Percentiles rank a stretch among this genome's conserved stretches.
Evolutionary conservation across 2,113 vertebrate genomes (phyloP).

Genomic region (Anhinga anhinga): DNA sequence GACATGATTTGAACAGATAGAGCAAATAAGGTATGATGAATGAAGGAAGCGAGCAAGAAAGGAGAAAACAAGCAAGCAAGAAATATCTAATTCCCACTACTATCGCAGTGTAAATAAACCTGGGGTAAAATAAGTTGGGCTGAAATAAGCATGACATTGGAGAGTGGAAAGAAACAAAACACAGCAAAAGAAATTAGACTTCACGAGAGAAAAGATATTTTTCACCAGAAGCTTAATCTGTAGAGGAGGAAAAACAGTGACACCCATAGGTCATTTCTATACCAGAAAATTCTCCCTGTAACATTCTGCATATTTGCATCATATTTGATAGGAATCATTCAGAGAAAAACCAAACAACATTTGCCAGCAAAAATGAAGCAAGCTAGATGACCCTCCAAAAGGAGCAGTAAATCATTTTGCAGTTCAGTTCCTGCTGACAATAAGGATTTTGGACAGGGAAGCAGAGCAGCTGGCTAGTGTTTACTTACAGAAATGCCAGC

Average conservation of each 20-base stretch:
- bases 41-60: neutral
- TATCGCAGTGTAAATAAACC: neutral
- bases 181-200: neutral
- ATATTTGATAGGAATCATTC: neutral
- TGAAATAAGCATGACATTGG: neutral
- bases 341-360: neutral
- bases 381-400: neutral
- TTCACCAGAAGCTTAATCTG: neutral
- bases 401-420: neutral
- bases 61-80: neutral
- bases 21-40: neutral
- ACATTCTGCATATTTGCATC: neutral
- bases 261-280: conserved; percentile 44
- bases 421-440: conserved; percentile 16
- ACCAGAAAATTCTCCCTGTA: neutral
- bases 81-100: neutral
- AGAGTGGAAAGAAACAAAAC: neutral
- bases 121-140: neutral
- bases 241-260: conserved; percentile 43
- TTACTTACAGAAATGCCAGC: neutral
- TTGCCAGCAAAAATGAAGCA: neutral
- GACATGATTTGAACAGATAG: neutral
- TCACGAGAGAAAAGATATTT: neutral
- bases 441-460: neutral
- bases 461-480: conserved; percentile 32